Evolutionary conservation across 2,797 vertebrate genomes (phyloP), one percentile per base, ranked within the genome.

Genomic region (Saguinus oedipus): DNA sequence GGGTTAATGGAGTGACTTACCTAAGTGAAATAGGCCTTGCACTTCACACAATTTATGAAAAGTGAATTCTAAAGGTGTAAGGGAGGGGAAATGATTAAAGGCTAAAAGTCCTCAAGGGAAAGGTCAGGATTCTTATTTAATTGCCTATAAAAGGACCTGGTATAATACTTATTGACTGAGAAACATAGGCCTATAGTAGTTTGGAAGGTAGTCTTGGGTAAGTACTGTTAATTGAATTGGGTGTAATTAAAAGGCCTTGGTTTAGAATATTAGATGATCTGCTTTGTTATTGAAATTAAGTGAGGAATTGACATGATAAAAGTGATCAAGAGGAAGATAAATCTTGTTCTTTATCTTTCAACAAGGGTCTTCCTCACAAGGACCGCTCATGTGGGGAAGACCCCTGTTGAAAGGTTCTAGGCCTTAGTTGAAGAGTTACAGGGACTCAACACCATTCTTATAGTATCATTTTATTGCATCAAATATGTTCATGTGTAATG

Each of bases 251-350:
- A 91, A 84, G 27, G 76, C 42, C 20, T 88, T 88, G 76, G 33
- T 84, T 90, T 97, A 96, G 78, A 94, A 85, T 93, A 90, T 93
- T 96, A 90, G n/a, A n/a, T 95, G 48, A 30, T 68, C 48, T 36
- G 17, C n/a, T 96, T 96, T 79, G 72, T 92, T 91, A 20, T 61
- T 96, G 92, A 80, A 90, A 89, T 91, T 94, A 90, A 93, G 72
- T 48, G 44, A 30, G 53, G 57, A 82, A 70, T 27, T 84, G 57
- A 82, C n/a, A 27, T 84, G 79, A 82, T 78, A 15, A 82, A 74
- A 88, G 78, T 87, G 91, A 97, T 83, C 15, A 55, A 80, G 46
- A 79, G 61, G 83, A 59, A 90, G 64, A 36, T 79, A 50, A 80
- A 15, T 86, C 44, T 87, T 93, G 7, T 88, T 97, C 12, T 50